Conservation (phyloP, 2,888 invertebrate genomes). For the Augiades crinisus region DNA sequence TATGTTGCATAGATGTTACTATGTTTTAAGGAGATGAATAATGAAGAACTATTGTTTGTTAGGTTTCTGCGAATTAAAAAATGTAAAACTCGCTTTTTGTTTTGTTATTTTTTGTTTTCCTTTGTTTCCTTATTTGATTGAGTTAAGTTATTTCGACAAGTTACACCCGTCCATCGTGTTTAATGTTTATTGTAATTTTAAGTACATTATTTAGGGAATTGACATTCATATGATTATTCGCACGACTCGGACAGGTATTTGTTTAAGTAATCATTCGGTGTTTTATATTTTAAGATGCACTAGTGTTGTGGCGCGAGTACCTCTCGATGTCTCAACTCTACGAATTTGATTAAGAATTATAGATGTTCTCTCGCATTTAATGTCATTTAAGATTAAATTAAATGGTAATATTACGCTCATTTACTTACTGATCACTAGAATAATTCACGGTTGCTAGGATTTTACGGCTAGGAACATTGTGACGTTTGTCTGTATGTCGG, state of each 20-base stretch:
- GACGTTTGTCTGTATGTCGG: not conserved
- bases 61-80: constrained; percentile 81
- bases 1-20: constrained; percentile 83
- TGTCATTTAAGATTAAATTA: constrained; percentile 57
- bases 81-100: constrained; percentile 76
- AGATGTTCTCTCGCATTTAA: constrained; percentile 58
- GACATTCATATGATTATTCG: constrained; percentile 62
- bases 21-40: constrained; percentile 79
- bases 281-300: constrained; percentile 72
- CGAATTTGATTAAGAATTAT: constrained; percentile 63
- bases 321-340: constrained; percentile 49
- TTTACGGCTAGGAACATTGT: not conserved
- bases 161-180: constrained; percentile 81
- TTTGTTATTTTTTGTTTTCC: constrained; percentile 60
- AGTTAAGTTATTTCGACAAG: constrained; percentile 67
- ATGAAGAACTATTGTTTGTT: constrained; percentile 80
- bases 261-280: constrained; percentile 64
- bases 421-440: constrained; percentile 52
- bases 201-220: constrained; percentile 74
- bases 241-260: constrained; percentile 67
- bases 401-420: constrained; percentile 54
- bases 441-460: constrained; percentile 33
- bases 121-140: constrained; percentile 43
- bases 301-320: constrained; percentile 46
- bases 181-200: constrained; percentile 75